phyloP scores from a whole-genome alignment of 2,888 invertebrate species.

The Dasypogon diadema region DNA sequence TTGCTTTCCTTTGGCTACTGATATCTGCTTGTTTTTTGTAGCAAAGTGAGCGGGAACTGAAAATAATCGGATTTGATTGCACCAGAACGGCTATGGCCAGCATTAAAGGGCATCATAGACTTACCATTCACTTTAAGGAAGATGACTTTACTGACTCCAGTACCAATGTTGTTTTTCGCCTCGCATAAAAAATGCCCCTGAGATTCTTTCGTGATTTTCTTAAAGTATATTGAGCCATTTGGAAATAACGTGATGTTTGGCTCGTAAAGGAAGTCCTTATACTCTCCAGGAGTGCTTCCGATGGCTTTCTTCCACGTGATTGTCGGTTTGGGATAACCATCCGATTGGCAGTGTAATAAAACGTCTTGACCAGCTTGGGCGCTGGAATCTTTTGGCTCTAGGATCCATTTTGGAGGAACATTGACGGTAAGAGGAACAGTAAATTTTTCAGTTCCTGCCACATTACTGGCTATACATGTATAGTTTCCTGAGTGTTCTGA shows the following conservation, averaged over 20 bases:
- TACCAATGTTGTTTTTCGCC: conserved; percentile 92
- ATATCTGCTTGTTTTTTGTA: conserved; percentile 84
- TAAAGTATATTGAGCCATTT: conserved; percentile 87
- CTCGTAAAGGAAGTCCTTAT: conserved; percentile 85
- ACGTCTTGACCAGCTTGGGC: conserved; percentile 87
- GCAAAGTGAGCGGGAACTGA: conserved; percentile 85
- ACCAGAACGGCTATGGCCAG: conserved; percentile 57
- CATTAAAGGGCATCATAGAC: not conserved
- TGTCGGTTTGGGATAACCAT: conserved; percentile 89
- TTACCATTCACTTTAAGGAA: conserved; percentile 90
- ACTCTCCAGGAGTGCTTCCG: conserved; percentile 83
- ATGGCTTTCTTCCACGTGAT: conserved; percentile 92
- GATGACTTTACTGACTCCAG: conserved; percentile 92
- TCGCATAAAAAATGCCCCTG: conserved; percentile 94
- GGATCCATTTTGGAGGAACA: conserved; percentile 90
- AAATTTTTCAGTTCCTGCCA: conserved; percentile 83
- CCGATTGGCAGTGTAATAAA: conserved; percentile 88
- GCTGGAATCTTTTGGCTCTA: conserved; percentile 86
- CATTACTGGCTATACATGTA: conserved; percentile 89
- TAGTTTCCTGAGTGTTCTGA: conserved; percentile 91
- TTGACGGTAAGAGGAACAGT: conserved; percentile 86
- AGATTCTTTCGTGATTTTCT: conserved; percentile 85
- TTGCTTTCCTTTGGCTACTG: conserved; percentile 84
- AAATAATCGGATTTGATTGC: conserved; percentile 59
- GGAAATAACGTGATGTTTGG: conserved; percentile 81